phyloP scores from a whole-genome alignment of 2,113 vertebrate genomes.

The Burhinus oedicnemus region DNA sequence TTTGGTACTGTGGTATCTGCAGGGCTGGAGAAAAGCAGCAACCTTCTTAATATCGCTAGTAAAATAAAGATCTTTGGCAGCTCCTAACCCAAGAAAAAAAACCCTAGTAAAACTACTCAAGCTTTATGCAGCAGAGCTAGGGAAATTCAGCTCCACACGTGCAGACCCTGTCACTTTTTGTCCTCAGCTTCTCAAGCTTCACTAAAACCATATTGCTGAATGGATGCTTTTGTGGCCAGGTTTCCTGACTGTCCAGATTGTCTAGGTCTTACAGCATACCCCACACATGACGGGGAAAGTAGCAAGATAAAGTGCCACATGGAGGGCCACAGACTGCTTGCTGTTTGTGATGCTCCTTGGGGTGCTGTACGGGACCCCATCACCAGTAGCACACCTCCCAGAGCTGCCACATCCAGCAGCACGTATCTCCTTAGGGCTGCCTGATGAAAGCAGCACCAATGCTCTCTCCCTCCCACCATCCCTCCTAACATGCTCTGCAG shows the following conservation, averaged over 20 bases:
- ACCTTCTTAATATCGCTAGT: background rate
- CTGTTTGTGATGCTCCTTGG: background rate
- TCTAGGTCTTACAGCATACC: background rate
- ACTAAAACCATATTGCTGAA: background rate
- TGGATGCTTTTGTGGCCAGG: background rate
- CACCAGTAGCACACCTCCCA: background rate
- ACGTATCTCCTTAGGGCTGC: background rate
- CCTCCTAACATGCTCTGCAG: background rate
- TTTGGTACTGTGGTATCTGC: background rate
- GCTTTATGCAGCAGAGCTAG: background rate
- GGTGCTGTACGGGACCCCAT: background rate
- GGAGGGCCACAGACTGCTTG: background rate
- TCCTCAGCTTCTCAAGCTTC: background rate
- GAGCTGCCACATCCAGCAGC: background rate
- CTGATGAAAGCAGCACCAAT: background rate
- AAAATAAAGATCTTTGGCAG: background rate
- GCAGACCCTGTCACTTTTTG: background rate
- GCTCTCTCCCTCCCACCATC: rapidly evolving
- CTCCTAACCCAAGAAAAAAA: background rate
- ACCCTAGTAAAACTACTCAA: background rate
- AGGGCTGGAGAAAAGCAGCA: background rate
- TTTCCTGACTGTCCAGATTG: background rate
- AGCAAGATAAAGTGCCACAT: background rate
- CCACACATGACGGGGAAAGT: background rate
- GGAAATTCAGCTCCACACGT: background rate